These are phyloP conservation scores for Melinaea menophilus DNA, from an alignment of 2,888 invertebrate genomes.

Conservation along the genomic window DNA sequence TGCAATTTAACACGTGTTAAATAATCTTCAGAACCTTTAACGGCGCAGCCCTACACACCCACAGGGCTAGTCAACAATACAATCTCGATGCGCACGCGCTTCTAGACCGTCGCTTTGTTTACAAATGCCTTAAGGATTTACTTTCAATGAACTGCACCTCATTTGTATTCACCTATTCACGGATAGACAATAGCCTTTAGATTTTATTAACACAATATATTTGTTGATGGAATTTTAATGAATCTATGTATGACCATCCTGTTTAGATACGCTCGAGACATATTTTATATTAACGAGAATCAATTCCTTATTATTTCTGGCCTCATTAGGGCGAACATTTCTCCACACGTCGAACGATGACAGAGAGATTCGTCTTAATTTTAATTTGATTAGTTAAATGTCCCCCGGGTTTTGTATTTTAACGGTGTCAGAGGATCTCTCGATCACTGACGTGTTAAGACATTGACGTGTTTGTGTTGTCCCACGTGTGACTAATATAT, in stretches of 20 bases:
- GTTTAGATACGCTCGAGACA: not conserved
- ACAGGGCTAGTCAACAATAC: constrained; percentile 51
- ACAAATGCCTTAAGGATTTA: constrained; percentile 33
- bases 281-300: too few relatives aligned
- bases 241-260: not conserved
- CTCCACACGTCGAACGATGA: constrained; percentile 41
- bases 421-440: constrained; percentile 22
- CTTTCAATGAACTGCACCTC: constrained; percentile 27
- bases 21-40: not conserved
- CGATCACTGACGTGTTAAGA: constrained; percentile 14
- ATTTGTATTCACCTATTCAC: constrained; percentile 29
- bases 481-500: not conserved
- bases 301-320: too few relatives aligned
- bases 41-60: constrained; percentile 24
- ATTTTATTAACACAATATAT: constrained; percentile 29
- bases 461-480: not conserved
- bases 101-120: constrained; percentile 51
- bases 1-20: too few relatives aligned
- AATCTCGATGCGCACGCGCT: constrained; percentile 70
- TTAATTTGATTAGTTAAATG: constrained; percentile 55
- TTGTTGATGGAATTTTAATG: constrained; percentile 19
- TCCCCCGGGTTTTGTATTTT: constrained; percentile 32
- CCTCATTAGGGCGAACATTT: too few relatives aligned
- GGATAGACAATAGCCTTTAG: constrained; percentile 25
- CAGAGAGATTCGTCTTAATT: constrained; percentile 57